Conservation (phyloP, 2,113 vertebrate species). For the Gopherus flavomarginatus region DNA sequence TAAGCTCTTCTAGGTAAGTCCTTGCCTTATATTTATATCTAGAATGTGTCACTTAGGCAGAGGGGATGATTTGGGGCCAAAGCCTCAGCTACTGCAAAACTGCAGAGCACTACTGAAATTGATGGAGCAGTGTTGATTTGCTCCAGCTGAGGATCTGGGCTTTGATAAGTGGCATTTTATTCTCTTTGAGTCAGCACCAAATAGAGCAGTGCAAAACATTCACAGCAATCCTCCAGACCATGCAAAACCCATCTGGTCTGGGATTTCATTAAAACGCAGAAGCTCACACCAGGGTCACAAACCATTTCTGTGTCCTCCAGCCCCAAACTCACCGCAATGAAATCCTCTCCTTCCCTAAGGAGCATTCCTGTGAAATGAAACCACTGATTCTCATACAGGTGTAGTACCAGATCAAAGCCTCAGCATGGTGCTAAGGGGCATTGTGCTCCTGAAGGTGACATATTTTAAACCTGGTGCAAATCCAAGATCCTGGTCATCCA, state of each 20-base stretch:
- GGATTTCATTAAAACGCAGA: neutral
- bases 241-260: neutral
- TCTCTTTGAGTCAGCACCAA: neutral
- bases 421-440: neutral
- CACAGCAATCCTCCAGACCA: neutral
- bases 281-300: neutral
- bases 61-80: neutral
- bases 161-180: neutral
- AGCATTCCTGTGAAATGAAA: neutral
- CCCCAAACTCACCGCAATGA: neutral
- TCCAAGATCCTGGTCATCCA: neutral
- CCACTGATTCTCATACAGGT: neutral
- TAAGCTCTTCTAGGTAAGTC: neutral
- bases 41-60: neutral
- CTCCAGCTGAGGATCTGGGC: no score
- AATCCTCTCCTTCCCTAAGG: neutral
- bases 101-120: neutral
- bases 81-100: neutral
- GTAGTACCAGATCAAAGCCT: neutral
- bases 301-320: neutral
- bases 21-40: neutral
- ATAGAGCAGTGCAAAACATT: neutral
- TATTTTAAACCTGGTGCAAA: neutral
- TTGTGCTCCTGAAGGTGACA: neutral
- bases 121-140: neutral